phyloP scores from a whole-genome alignment of 2,888 invertebrate species.

The Apodemia duryi region DNA sequence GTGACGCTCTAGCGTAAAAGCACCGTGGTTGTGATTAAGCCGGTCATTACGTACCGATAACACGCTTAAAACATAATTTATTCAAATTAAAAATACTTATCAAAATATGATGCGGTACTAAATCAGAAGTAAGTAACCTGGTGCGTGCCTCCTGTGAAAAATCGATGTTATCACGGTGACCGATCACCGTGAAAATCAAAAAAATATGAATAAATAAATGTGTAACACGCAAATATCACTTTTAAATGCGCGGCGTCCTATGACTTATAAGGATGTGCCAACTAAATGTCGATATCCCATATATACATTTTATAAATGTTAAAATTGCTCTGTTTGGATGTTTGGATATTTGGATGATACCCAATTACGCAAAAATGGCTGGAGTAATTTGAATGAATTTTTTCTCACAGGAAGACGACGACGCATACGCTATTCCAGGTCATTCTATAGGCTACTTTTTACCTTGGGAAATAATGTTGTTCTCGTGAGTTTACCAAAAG shows the following conservation, averaged over 20 bases:
- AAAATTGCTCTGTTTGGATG: too few relatives aligned
- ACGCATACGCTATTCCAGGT: too few relatives aligned
- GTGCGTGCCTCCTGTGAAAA: conserved; percentile 61
- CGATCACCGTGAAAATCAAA: conserved; percentile 75
- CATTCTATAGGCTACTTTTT: too few relatives aligned
- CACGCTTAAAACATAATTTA: conserved; percentile 76
- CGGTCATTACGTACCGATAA: conserved; percentile 65
- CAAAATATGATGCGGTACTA: conserved; percentile 78
- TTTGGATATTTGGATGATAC: too few relatives aligned
- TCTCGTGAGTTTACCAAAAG: too few relatives aligned
- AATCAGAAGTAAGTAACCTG: conserved; percentile 74
- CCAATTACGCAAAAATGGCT: too few relatives aligned
- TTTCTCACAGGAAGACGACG: too few relatives aligned
- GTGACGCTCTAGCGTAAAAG: conserved; percentile 54
- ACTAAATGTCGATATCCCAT: conserved; percentile 20
- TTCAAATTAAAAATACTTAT: conserved; percentile 80
- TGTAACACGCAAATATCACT: conserved; percentile 68
- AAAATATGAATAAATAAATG: conserved; percentile 44
- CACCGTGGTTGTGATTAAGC: conserved; percentile 61
- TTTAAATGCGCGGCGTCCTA: conserved; percentile 35
- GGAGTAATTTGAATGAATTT: too few relatives aligned
- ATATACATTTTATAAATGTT: too few relatives aligned
- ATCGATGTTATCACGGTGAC: conserved; percentile 59
- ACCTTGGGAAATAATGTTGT: too few relatives aligned
- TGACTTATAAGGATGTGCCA: conserved; percentile 18